Conservation (phyloP, 2,797 vertebrate genomes). For the Vespertilio murinus region DNA sequence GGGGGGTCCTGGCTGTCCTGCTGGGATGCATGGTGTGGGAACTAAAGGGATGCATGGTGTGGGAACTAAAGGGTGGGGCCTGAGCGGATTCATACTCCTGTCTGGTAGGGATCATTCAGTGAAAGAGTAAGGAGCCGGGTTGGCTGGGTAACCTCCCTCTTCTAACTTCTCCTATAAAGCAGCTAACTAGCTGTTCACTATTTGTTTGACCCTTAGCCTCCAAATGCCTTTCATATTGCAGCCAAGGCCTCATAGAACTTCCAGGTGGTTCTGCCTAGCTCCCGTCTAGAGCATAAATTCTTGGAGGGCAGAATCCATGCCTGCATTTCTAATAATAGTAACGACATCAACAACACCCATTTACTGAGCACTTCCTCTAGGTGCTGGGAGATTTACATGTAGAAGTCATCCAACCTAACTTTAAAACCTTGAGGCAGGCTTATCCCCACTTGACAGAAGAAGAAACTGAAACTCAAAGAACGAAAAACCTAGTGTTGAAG, state of each 20-base stretch:
- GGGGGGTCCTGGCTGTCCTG: neutral
- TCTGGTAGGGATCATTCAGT: neutral
- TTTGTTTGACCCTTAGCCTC: neutral
- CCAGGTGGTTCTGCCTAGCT: neutral
- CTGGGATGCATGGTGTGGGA: neutral
- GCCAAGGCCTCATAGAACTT: neutral
- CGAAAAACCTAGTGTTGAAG: neutral
- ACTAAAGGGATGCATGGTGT: neutral
- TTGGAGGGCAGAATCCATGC: neutral
- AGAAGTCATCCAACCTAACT: neutral
- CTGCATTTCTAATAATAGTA: constrained; percentile 12
- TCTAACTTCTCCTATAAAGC: neutral
- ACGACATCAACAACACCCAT: neutral
- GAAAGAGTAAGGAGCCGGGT: neutral
- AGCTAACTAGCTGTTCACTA: neutral
- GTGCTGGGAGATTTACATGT: neutral
- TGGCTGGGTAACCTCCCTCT: neutral
- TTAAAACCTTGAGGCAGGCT: neutral
- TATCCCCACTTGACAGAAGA: neutral
- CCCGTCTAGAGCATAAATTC: neutral
- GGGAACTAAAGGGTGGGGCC: neutral
- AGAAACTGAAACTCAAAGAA: constrained; percentile 4
- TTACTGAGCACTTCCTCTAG: neutral
- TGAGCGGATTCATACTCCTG: neutral
- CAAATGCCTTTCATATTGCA: neutral